Conservation (phyloP, 2,888 invertebrate species). For the Chrysomela aeneicollis region DNA sequence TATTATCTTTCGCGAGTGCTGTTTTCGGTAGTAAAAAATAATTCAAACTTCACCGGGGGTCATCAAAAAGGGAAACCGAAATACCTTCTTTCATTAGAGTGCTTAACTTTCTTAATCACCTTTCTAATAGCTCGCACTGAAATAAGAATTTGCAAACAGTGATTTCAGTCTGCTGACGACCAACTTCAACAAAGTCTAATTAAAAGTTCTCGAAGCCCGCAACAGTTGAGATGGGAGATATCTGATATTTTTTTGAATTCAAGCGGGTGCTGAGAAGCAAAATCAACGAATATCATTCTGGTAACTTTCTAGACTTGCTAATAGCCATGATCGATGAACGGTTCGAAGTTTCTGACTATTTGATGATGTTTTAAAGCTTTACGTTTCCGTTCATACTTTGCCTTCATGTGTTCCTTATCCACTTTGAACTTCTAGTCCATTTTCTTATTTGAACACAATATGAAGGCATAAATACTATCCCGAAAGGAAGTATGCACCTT, state of each 20-base stretch:
- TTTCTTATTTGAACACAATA: too few species aligned
- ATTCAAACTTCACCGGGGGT: neutral
- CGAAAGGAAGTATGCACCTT: too few species aligned
- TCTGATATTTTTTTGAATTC: neutral
- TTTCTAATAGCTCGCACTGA: constrained; percentile 2
- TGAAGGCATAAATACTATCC: too few species aligned
- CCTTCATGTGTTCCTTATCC: too few species aligned
- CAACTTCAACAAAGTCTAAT: constrained; percentile 3
- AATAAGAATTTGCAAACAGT: constrained; percentile 4
- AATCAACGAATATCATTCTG: neutral
- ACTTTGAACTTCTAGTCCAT: too few species aligned
- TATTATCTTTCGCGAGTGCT: neutral
- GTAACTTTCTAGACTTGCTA: neutral
- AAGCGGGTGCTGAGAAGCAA: neutral
- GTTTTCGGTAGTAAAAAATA: neutral
- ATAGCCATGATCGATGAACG: neutral
- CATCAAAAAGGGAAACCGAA: neutral
- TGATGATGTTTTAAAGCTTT: too few species aligned
- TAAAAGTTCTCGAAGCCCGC: constrained; percentile 5
- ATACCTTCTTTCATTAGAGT: neutral
- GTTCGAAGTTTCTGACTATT: neutral
- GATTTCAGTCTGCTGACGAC: neutral
- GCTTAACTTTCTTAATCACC: constrained; percentile 3
- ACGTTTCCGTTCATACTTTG: too few species aligned
- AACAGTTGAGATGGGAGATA: constrained; percentile 1